These are phyloP conservation scores for Gracilinanus agilis DNA, from an alignment of 2,113 vertebrate species.

Conservation along the genomic window DNA sequence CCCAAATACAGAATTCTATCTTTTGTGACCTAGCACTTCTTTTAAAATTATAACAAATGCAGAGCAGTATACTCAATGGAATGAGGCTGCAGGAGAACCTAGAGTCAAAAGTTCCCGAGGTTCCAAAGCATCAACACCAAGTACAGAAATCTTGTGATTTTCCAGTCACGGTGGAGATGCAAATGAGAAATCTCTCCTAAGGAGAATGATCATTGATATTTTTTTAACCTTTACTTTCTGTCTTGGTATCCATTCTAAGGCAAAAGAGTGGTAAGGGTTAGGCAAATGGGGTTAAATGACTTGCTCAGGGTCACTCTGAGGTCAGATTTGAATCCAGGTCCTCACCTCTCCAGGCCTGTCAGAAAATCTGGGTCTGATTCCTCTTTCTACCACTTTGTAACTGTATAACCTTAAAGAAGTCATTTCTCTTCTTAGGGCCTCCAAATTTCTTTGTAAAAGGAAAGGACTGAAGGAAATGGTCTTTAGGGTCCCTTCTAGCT, in stretches of 20 bases:
- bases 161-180: background rate
- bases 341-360: background rate
- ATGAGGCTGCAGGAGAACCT: background rate
- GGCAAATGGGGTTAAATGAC: no score
- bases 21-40: background rate
- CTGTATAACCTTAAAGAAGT: background rate
- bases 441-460: background rate
- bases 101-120: background rate
- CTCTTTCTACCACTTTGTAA: background rate
- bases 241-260: no score
- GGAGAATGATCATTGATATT: background rate
- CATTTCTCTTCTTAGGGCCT: background rate
- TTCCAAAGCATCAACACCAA: background rate
- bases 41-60: background rate
- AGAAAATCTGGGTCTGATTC: background rate
- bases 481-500: background rate
- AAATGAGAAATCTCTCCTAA: background rate
- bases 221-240: no score
- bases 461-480: background rate
- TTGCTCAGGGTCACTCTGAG: no score
- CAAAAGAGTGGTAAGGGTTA: no score
- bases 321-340: no score
- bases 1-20: background rate
- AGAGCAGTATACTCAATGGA: background rate
- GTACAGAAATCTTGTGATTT: background rate